Percentiles rank a stretch among this genome's conserved stretches.
These are phyloP conservation scores for Nephrotoma guestfalica DNA, from an alignment of 2,888 invertebrate species.

Conservation along the genomic window DNA sequence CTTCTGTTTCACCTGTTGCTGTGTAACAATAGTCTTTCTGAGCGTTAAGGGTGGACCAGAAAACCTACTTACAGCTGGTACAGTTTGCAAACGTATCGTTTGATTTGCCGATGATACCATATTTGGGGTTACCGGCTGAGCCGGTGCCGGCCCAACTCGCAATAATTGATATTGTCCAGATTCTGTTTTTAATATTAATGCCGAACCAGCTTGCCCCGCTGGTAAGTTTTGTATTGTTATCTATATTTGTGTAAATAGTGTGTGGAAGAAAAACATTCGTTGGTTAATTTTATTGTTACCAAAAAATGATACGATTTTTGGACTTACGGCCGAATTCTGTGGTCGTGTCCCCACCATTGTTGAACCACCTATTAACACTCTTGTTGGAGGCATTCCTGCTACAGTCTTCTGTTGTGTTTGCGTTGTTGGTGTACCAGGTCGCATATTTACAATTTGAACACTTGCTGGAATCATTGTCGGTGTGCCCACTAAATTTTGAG, in stretches of 20 bases:
- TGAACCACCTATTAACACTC: constrained; percentile 70
- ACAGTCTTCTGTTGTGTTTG: constrained; percentile 61
- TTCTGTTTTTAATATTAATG: constrained; percentile 87
- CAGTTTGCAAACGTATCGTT: constrained; percentile 73
- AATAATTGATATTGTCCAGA: constrained; percentile 91
- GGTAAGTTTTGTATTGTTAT: constrained; percentile 78
- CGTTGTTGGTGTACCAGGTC: constrained; percentile 51
- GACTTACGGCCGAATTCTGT: constrained; percentile 50
- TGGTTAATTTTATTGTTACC: background rate
- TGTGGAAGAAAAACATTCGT: background rate
- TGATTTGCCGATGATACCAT: constrained; percentile 45
- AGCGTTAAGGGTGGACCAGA: constrained; percentile 44
- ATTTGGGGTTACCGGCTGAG: constrained; percentile 35
- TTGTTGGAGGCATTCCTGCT: constrained; percentile 58
- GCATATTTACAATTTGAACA: constrained; percentile 75
- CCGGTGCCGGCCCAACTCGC: constrained; percentile 70
- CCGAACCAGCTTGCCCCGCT: constrained; percentile 75
- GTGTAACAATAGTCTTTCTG: constrained; percentile 40
- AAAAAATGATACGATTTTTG: background rate
- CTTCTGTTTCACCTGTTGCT: constrained; percentile 31
- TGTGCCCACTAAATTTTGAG: constrained; percentile 40
- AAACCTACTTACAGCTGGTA: constrained; percentile 75
- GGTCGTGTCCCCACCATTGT: constrained; percentile 71
- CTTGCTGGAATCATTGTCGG: constrained; percentile 54
- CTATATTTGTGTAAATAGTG: constrained; percentile 35